These are phyloP conservation scores for Diplolepis rosae DNA, from an alignment of 2,888 invertebrate genomes.

Conservation along the genomic window DNA sequence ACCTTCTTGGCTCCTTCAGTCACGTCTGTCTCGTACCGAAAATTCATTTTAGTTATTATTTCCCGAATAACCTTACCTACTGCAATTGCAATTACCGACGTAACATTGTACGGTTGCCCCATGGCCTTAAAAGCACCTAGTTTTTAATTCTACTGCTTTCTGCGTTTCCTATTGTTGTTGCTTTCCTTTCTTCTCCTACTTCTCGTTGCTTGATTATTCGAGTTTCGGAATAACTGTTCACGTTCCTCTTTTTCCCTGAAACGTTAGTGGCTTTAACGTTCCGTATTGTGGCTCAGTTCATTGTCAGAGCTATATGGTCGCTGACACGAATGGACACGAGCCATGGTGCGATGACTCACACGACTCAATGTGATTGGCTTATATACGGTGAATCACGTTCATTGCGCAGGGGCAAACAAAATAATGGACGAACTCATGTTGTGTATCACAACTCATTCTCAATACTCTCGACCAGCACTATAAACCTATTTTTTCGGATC, in stretches of 20 bases:
- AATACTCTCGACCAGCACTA: too few relatives aligned
- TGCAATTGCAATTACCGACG: too few relatives aligned
- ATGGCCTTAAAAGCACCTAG: too few relatives aligned
- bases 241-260: neutral
- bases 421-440: neutral
- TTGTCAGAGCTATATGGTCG: constrained; percentile 37
- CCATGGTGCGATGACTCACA: constrained; percentile 52
- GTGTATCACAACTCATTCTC: neutral
- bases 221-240: neutral
- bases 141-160: neutral
- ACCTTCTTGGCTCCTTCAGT: too few relatives aligned
- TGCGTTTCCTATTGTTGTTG: neutral
- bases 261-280: neutral
- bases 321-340: constrained; percentile 51
- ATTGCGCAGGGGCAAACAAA: neutral
- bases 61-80: too few relatives aligned
- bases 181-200: too few relatives aligned
- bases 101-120: too few relatives aligned
- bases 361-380: neutral
- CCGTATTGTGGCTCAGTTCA: neutral
- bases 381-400: constrained; percentile 50
- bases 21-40: too few relatives aligned
- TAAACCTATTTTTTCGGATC: too few relatives aligned
- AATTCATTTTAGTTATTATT: too few relatives aligned
- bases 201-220: neutral